Evolutionary conservation across 2,797 vertebrate species (phyloP).

Genomic region (Holocentrus rufus): DNA sequence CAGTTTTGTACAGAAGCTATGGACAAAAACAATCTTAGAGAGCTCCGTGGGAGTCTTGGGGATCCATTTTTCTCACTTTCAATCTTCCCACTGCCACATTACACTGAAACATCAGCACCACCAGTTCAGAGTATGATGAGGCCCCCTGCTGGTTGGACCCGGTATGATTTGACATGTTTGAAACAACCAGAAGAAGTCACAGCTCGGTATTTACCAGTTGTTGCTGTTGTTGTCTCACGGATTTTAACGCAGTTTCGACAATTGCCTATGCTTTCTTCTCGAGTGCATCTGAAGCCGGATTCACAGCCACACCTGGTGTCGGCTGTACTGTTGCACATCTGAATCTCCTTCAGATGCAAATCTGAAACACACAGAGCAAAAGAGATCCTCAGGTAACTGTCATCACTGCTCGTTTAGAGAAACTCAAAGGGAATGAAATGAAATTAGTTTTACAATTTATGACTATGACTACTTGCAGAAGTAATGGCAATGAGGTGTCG

Average conservation of each 20-base stretch:
- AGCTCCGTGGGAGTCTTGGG: too few relatives aligned
- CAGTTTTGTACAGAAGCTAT: too few relatives aligned
- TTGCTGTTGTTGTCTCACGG: background rate
- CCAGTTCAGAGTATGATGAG: background rate
- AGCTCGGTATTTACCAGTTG: constrained; percentile 51
- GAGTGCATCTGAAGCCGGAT: constrained; percentile 38
- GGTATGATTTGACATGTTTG: background rate
- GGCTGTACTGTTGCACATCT: constrained; percentile 55
- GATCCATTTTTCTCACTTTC: background rate
- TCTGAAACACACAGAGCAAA: constrained; percentile 45
- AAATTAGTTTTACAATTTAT: background rate
- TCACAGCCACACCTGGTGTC: constrained; percentile 58
- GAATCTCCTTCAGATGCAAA: constrained; percentile 45
- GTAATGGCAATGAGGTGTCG: background rate
- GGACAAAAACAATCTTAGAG: too few relatives aligned
- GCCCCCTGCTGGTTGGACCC: constrained; percentile 30
- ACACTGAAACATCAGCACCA: too few relatives aligned
- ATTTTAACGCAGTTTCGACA: constrained; percentile 50
- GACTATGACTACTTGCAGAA: background rate
- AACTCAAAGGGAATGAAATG: background rate
- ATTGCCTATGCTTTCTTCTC: accelerated
- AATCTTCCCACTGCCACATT: too few relatives aligned
- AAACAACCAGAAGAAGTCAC: background rate
- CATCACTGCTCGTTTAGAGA: background rate
- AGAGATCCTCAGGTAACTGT: background rate